Percentiles rank a stretch among this genome's conserved stretches.
Evolutionary conservation across 2,888 invertebrate genomes (phyloP).

Genomic region (Rotaria magnacalcarata): DNA sequence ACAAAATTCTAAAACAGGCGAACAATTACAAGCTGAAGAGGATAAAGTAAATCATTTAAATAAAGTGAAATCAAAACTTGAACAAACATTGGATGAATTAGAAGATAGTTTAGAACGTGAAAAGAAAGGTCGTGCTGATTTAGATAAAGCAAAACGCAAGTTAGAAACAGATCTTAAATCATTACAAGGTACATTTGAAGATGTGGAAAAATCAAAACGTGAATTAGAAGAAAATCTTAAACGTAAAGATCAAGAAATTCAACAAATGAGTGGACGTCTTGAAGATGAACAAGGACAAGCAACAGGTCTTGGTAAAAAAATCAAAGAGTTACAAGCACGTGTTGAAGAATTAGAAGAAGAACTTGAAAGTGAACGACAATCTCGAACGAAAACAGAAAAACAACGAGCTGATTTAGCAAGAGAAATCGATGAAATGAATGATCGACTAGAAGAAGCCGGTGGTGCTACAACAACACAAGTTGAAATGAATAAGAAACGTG

Average conservation of each 20-base stretch:
- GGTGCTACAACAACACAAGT: slow-evolving; percentile 89
- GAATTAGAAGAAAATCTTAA: slow-evolving; percentile 56
- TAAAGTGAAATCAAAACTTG: slow-evolving; percentile 94
- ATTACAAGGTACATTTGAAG: slow-evolving; percentile 59
- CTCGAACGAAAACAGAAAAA: slow-evolving; percentile 88
- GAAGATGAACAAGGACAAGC: slow-evolving; percentile 98
- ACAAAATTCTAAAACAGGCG: slow-evolving; percentile 47
- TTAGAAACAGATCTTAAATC: slow-evolving; percentile 95
- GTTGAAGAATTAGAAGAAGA: slow-evolving; percentile 99
- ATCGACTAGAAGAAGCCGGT: slow-evolving; percentile 79
- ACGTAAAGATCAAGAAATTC: slow-evolving; percentile 95
- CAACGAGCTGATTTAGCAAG: slow-evolving; percentile 92
- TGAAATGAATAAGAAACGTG: slow-evolving; percentile 99
- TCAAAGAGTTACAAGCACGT: slow-evolving; percentile 64
- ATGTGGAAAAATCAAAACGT: slow-evolving; percentile 55
- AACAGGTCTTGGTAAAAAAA: slow-evolving; percentile 90
- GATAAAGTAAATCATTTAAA: slow-evolving; percentile 79
- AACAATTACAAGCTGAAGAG: slow-evolving; percentile 48
- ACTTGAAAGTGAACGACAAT: slow-evolving; percentile 95
- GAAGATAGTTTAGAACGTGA: slow-evolving; percentile 98
- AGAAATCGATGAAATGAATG: slow-evolving; percentile 47
- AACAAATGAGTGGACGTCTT: slow-evolving; percentile 82
- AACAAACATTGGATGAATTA: slow-evolving; percentile 86
- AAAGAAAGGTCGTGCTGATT: slow-evolving; percentile 93
- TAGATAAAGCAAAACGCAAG: slow-evolving; percentile 96